Base-by-base conservation (phyloP, 2,888 invertebrate genomes). In the Diaprepes abbreviatus region DNA sequence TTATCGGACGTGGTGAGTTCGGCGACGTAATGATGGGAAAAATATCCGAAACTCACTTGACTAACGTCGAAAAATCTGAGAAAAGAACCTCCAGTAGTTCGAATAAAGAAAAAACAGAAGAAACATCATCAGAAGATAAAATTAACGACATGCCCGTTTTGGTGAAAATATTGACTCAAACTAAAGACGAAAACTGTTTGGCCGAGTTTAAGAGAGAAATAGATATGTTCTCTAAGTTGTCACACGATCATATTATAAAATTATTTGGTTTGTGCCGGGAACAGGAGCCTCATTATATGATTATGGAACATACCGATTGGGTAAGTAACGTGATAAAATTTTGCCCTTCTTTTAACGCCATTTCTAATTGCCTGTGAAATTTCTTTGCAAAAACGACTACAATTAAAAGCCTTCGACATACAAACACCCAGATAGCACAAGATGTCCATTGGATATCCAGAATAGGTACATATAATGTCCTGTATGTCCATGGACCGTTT, bases 251-350 rank as follows among this genome's bases (percentile, higher is more conserved):
- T 79, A 88, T 97, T 0, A 91, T 90, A 0, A 90, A 91, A 36
- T 84, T 97, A 45, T 86, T 93, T 58, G 97, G 95, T 0, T 85
- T 96, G 6, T 96, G 95, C 80, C 89, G 91, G 48, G 94, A 94
- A 58, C 88, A 88, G 2, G 95, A 96, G 75, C 97, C 96, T 0
- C 94, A 95, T 80, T 94, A 92, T 79, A 90, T 97, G 89, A 89
- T 97, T 17, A 84, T 95, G 10, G 96, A 97, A 80, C 93, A 95
- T 80, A 95, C 95, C 2, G 97, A 97, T 81, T 97, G 96, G 97
- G 94, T 94, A 83, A 85, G 87, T 77, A 19, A 52, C 31, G n/a
- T n/a, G n/a, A n/a, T n/a, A n/a, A n/a, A n/a, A n/a, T n/a, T n/a
- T n/a, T n/a, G n/a, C n/a, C n/a, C n/a, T n/a, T n/a, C n/a, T n/a